phyloP scores from a whole-genome alignment of 2,113 vertebrate species.

The Mus musculus region DNA sequence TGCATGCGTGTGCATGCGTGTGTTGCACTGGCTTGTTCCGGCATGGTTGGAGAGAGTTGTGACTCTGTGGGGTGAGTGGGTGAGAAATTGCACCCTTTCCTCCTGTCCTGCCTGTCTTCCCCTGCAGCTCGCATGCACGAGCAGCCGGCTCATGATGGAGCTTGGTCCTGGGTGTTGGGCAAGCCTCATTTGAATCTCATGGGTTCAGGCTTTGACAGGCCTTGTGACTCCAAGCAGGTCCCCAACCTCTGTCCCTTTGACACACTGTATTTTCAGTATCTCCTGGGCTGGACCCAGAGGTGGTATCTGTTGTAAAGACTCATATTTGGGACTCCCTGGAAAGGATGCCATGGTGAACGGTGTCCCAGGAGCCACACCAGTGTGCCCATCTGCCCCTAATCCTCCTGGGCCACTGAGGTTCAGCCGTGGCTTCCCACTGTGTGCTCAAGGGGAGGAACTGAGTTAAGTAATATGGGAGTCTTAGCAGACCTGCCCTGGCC shows the following conservation, averaged over 20 bases:
- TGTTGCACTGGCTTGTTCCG: neutral
- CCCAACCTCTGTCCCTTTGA: neutral
- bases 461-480: neutral
- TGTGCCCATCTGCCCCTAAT: no score
- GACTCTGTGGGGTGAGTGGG: neutral
- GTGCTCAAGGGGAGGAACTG: neutral
- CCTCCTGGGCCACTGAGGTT: neutral
- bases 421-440: neutral
- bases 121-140: neutral
- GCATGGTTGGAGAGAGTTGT: neutral
- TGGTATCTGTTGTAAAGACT: neutral
- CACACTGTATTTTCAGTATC: neutral
- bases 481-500: no score
- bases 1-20: neutral
- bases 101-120: neutral
- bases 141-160: neutral
- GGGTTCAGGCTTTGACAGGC: neutral
- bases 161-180: neutral
- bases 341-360: neutral
- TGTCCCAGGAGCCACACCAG: neutral
- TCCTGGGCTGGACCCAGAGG: neutral
- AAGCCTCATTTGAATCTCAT: neutral
- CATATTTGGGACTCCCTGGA: neutral
- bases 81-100: no score
- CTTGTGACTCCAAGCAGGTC: neutral